Base-by-base conservation (phyloP, 2,888 invertebrate species). In the Acanthococcus lagerstroemiae region DNA sequence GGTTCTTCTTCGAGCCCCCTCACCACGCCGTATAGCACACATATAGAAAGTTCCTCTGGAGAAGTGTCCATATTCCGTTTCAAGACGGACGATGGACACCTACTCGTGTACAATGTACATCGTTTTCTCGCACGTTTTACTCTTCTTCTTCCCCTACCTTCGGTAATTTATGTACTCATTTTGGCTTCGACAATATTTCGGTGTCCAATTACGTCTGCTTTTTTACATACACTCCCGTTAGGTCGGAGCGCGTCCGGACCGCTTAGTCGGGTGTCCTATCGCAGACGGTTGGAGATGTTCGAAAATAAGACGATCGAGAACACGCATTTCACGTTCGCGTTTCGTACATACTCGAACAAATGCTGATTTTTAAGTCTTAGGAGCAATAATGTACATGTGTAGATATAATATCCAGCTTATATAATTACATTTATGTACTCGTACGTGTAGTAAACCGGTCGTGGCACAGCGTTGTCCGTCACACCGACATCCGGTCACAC, bases 401-500 rank as follows among this genome's bases (percentile, higher is more conserved):
- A n/a, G n/a, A 9, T 9, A n/a, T n/a, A n/a, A n/a, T n/a, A n/a
- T 9, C 37, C 12, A n/a, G 37, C 37, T 37, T 37, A 37, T 37
- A 37, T 37, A 37, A 37, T 37, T 37, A 37, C 37, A 37, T 37
- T 9, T n/a, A 37, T 37, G 12, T 37, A 9, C n/a, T n/a, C n/a
- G n/a, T 37, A 37, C 37, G 37, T 37, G n/a, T 3, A 37, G 37
- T 46, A 46, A 58, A 58, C 58, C 58, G 58, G 58, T 58, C 58
- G 58, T 45, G 45, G 58, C 58, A 46, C 19, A 44, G 58, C 58
- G 58, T 27, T 27, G 55, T 58, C 58, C 58, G 58, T 58, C 45
- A 58, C 58, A 45, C 58, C 58, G 46, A 58, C 58, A 58, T 58
- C 58, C 58, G 58, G 58, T 58, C 58, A 58, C 46, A 58, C 45